Conservation (phyloP, 2,113 vertebrate species). For the Elachura formosa region DNA sequence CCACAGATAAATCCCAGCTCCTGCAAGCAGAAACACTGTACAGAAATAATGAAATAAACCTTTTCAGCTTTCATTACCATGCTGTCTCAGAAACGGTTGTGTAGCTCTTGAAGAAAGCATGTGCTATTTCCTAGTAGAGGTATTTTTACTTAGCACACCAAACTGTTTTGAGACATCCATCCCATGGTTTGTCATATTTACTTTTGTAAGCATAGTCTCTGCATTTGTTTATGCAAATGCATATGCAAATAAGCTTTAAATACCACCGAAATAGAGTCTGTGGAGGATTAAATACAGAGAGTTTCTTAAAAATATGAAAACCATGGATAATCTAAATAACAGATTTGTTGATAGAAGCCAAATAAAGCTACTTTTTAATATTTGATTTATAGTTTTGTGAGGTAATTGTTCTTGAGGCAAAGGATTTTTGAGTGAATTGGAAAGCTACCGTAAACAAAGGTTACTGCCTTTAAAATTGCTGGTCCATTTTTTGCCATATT, state of each 20-base stretch:
- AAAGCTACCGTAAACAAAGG: not conserved
- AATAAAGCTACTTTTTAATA: not conserved
- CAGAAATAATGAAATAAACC: not conserved
- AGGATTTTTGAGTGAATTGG: not conserved
- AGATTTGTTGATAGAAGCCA: not conserved
- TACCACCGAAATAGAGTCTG: not conserved
- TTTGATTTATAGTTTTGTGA: not conserved
- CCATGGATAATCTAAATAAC: not conserved
- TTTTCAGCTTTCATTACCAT: not conserved
- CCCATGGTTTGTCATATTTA: not conserved
- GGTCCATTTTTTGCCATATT: not conserved
- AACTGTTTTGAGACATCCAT: not conserved
- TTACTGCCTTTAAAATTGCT: not conserved
- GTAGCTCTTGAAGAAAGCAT: not conserved
- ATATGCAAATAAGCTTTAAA: not conserved
- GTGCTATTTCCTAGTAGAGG: not conserved
- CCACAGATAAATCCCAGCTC: not conserved
- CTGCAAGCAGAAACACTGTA: not conserved
- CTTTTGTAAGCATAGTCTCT: not conserved
- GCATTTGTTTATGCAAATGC: not conserved
- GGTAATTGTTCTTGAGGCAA: not conserved
- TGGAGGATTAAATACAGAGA: not conserved
- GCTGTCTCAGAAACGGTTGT: not conserved
- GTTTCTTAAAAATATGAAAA: not conserved
- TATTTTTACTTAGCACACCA: not conserved